phyloP scores from a whole-genome alignment of 2,888 invertebrate species.

The Leptinotarsa tumamoca region DNA sequence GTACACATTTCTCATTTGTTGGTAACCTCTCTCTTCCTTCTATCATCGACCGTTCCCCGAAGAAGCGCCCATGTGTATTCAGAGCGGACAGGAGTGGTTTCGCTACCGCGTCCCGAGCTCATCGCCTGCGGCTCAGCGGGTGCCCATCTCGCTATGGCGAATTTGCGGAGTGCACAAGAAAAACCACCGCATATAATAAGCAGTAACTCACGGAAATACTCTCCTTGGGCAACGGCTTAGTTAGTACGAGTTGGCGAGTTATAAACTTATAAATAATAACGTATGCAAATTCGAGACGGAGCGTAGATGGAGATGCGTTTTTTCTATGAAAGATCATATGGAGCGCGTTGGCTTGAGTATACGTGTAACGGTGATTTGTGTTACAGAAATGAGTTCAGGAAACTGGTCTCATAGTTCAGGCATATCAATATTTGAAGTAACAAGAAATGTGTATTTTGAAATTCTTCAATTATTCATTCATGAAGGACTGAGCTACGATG shows the following conservation, averaged over 20 bases:
- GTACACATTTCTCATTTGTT: too few relatives aligned
- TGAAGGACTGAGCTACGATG: too few relatives aligned
- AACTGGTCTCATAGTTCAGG: background rate
- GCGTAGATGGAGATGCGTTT: slow-evolving; percentile 29
- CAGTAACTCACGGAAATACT: slow-evolving; percentile 52
- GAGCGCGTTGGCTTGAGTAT: slow-evolving; percentile 9
- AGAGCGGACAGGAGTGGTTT: slow-evolving; percentile 37
- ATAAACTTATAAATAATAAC: slow-evolving; percentile 32
- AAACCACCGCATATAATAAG: slow-evolving; percentile 49
- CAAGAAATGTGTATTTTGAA: too few relatives aligned
- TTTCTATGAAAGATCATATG: slow-evolving; percentile 32
- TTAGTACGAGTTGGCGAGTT: slow-evolving; percentile 31
- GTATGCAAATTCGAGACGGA: slow-evolving; percentile 25
- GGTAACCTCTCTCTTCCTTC: too few relatives aligned
- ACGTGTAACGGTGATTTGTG: slow-evolving; percentile 14
- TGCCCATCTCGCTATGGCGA: slow-evolving; percentile 39
- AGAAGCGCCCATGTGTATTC: slow-evolving; percentile 9
- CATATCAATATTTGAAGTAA: background rate
- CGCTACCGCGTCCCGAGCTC: slow-evolving; percentile 34
- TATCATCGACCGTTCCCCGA: slow-evolving; percentile 6
- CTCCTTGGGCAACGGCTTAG: slow-evolving; percentile 35
- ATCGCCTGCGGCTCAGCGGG: slow-evolving; percentile 38
- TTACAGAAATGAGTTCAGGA: slow-evolving; percentile 8
- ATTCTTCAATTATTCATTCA: too few relatives aligned
- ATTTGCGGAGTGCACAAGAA: slow-evolving; percentile 37